Conservation (phyloP, 2,113 vertebrate species). For the Triplophysa dalaica region DNA sequence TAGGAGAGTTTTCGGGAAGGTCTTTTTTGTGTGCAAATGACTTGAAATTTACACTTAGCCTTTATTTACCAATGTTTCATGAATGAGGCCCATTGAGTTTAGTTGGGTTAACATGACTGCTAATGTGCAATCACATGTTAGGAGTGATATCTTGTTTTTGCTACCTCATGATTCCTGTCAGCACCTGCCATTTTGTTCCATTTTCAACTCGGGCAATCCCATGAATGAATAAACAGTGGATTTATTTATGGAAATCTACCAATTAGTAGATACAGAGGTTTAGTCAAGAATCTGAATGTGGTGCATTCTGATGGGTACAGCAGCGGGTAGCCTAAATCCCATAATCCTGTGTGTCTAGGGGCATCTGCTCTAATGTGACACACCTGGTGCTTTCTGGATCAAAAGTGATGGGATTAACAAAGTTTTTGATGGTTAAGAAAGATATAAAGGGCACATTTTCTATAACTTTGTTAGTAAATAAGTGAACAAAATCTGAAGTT, state of each 20-base stretch:
- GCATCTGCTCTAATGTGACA: background rate
- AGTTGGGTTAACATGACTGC: background rate
- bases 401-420: constrained; percentile 5
- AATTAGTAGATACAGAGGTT: constrained; percentile 12
- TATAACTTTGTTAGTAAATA: background rate
- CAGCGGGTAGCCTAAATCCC: constrained; percentile 25
- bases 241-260: constrained; percentile 33
- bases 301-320: constrained; percentile 10
- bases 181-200: background rate
- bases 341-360: constrained; percentile 24
- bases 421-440: background rate
- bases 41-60: too few species aligned
- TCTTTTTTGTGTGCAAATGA: too few species aligned
- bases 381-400: background rate
- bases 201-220: background rate
- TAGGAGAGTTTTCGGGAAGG: too few species aligned
- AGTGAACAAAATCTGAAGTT: background rate
- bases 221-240: constrained; percentile 14
- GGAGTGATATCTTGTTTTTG: background rate
- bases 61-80: too few species aligned
- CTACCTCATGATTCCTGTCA: background rate
- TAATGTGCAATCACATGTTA: background rate
- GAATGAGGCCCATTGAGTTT: background rate
- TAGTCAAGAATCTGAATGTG: constrained; percentile 11
- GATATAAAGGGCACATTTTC: background rate